phyloP scores from a whole-genome alignment of 1,140 invertebrate genomes.

The Arion vulgaris region DNA sequence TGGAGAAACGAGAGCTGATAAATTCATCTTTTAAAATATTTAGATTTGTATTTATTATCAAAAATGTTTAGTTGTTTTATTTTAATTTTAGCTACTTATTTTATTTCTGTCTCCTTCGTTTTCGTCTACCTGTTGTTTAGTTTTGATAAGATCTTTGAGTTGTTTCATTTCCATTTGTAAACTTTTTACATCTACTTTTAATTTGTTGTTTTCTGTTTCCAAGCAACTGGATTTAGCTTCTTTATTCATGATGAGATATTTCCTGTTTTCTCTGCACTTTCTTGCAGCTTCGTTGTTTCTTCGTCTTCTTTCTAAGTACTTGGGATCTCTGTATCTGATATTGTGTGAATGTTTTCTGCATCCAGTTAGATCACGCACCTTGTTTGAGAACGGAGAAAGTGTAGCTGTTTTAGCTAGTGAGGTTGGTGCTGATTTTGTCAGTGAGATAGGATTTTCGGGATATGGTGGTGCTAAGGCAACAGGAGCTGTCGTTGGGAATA shows the following conservation, averaged over 20 bases:
- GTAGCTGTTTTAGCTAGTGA: constrained; percentile 49
- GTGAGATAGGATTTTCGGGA: constrained; percentile 38
- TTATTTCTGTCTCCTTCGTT: too few relatives aligned
- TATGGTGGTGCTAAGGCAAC: not conserved
- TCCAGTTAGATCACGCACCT: too few relatives aligned
- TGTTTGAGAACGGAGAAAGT: not conserved
- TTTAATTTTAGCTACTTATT: too few relatives aligned
- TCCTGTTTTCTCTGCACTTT: constrained; percentile 69
- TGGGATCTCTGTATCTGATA: constrained; percentile 52
- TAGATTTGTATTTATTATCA: too few relatives aligned
- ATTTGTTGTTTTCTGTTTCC: constrained; percentile 80
- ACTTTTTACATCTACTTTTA: constrained; percentile 88
- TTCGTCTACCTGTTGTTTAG: constrained; percentile 47
- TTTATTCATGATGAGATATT: constrained; percentile 61
- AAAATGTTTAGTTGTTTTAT: too few relatives aligned
- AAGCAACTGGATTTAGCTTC: constrained; percentile 72
- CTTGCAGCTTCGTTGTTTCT: constrained; percentile 69
- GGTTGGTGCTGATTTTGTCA: constrained; percentile 56
- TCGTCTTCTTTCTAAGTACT: constrained; percentile 64
- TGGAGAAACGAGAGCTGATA: too few relatives aligned
- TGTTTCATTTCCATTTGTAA: constrained; percentile 93
- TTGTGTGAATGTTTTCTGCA: not conserved
- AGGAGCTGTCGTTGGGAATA: constrained; percentile 19
- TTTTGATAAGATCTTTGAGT: constrained; percentile 79
- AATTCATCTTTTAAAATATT: too few relatives aligned